These are phyloP conservation scores for Drosophila limbata DNA, from an alignment of 2,888 invertebrate species.

Conservation along the genomic window DNA sequence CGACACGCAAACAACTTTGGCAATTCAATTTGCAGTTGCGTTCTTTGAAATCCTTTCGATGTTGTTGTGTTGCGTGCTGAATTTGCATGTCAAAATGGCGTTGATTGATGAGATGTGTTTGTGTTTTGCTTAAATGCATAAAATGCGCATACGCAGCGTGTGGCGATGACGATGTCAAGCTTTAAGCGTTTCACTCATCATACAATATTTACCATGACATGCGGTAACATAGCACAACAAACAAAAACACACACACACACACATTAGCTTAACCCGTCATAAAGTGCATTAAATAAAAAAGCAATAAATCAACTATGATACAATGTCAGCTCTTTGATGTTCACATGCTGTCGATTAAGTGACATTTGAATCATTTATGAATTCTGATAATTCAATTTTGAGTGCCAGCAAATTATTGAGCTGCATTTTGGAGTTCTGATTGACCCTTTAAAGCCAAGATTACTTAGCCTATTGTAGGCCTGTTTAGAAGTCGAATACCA, in stretches of 20 bases:
- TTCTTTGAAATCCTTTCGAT: constrained; percentile 35
- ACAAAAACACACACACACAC: constrained; percentile 5
- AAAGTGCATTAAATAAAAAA: constrained; percentile 30
- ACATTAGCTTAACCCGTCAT: not conserved
- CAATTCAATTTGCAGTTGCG: constrained; percentile 39
- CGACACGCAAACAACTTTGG: constrained; percentile 56
- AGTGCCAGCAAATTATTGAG: not conserved
- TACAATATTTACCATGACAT: constrained; percentile 36
- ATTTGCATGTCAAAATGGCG: constrained; percentile 64
- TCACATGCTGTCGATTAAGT: not conserved
- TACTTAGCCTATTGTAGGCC: not conserved
- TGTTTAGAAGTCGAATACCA: not conserved
- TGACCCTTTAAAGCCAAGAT: not conserved
- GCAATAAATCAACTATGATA: constrained; percentile 33
- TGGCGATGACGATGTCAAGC: constrained; percentile 24
- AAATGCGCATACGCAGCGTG: constrained; percentile 76
- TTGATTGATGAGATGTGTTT: constrained; percentile 63
- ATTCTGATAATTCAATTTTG: not conserved
- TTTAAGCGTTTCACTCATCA: constrained; percentile 24
- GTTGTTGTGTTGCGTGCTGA: constrained; percentile 55
- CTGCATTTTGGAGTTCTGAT: not conserved
- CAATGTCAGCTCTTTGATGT: not conserved
- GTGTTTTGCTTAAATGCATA: constrained; percentile 53
- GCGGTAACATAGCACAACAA: constrained; percentile 27
- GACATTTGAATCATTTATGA: not conserved